These are phyloP conservation scores for Saccostrea cuccullata DNA, from an alignment of 1,140 invertebrate genomes.

Conservation along the genomic window DNA sequence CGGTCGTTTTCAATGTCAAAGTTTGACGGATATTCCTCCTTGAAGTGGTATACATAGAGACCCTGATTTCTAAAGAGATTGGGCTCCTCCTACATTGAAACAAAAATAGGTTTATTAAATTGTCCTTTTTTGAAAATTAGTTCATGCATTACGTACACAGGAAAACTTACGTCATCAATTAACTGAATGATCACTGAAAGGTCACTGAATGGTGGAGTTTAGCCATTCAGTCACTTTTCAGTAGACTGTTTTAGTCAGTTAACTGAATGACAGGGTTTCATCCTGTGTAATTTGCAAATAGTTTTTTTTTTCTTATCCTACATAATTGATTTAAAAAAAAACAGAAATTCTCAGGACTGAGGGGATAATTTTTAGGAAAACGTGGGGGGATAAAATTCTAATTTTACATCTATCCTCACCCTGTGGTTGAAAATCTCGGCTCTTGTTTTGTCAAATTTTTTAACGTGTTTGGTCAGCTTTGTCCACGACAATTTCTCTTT, in stretches of 20 bases:
- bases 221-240: too few species aligned
- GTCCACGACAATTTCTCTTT: slow-evolving; percentile 69
- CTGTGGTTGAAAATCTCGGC: not conserved
- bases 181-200: too few species aligned
- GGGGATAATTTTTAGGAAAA: not conserved
- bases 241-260: too few species aligned
- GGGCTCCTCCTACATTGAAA: not conserved
- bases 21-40: not conserved
- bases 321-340: not conserved
- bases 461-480: slow-evolving; percentile 59
- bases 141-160: too few species aligned
- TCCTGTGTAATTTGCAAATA: too few species aligned
- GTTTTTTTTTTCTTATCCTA: too few species aligned
- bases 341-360: not conserved
- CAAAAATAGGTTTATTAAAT: not conserved
- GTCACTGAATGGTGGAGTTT: too few species aligned
- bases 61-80: not conserved
- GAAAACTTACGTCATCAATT: too few species aligned
- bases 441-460: not conserved
- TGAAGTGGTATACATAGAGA: slow-evolving; percentile 5
- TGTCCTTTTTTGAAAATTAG: too few species aligned
- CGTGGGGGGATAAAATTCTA: too few species aligned
- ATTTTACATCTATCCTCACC: not conserved
- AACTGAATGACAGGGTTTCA: too few species aligned
- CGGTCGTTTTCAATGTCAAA: slow-evolving; percentile 10